A percentile compares a stretch with the other conserved stretches of the same genome.
phyloP scores from a whole-genome alignment of 2,113 vertebrate genomes.

The Calonectris borealis region DNA sequence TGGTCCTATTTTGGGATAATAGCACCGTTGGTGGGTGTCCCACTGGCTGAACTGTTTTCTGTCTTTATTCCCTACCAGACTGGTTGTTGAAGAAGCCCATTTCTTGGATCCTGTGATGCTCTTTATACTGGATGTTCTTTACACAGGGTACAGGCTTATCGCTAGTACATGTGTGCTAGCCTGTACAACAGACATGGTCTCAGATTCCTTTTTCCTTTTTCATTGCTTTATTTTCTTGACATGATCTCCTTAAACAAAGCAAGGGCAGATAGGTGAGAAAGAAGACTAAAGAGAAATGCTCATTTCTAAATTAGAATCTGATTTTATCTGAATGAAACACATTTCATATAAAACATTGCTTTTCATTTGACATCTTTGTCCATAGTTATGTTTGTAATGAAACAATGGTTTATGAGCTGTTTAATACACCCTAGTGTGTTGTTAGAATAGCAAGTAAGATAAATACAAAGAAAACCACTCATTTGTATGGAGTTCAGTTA shows the following conservation, averaged over 20 bases:
- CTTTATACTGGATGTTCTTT: background rate
- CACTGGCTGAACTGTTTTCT: background rate
- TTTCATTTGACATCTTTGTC: background rate
- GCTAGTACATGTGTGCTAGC: background rate
- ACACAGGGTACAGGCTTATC: background rate
- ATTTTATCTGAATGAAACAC: background rate
- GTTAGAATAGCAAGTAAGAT: conserved; percentile 31
- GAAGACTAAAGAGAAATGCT: background rate
- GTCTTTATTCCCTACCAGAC: background rate
- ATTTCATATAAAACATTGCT: background rate
- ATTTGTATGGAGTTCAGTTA: conserved; percentile 49
- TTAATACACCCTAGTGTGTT: conserved; percentile 44
- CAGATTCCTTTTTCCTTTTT: background rate
- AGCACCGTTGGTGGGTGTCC: background rate
- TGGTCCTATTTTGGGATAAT: background rate
- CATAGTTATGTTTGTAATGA: background rate
- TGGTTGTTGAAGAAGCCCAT: background rate
- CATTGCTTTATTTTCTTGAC: background rate
- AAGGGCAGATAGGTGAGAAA: background rate
- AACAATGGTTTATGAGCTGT: background rate
- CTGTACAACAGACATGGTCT: background rate
- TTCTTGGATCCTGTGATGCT: background rate
- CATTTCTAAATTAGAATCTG: background rate
- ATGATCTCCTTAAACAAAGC: background rate
- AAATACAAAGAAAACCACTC: conserved; percentile 39